A percentile compares a stretch with the other conserved stretches of the same genome.
phyloP scores from a whole-genome alignment of 2,797 vertebrate genomes.

The Telmatherina bonti region DNA sequence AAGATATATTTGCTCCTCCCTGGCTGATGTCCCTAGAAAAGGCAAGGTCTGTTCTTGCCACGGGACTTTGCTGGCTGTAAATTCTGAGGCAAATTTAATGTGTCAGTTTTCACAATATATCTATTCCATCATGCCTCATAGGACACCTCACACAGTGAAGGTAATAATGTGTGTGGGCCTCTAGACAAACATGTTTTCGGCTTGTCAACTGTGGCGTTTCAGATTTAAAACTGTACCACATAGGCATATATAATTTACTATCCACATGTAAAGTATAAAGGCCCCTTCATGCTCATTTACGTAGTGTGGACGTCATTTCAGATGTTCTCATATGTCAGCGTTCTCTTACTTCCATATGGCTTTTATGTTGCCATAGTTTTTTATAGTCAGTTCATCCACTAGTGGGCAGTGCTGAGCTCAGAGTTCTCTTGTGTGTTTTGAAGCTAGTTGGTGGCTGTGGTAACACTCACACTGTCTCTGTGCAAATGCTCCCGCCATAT shows the following conservation, averaged over 20 bases:
- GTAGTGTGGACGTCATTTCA: too few species aligned
- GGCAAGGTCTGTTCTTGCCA: constrained; percentile 34
- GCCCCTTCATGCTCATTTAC: too few species aligned
- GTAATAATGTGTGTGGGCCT: constrained; percentile 40
- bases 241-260: constrained; percentile 8
- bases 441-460: too few species aligned
- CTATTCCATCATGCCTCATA: constrained; percentile 21
- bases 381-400: too few species aligned
- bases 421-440: too few species aligned
- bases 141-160: constrained; percentile 20
- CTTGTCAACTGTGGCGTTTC: constrained; percentile 38
- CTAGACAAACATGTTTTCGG: constrained; percentile 33
- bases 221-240: constrained; percentile 20
- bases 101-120: constrained; percentile 49
- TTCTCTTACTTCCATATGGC: too few species aligned
- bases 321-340: too few species aligned
- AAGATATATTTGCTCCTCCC: constrained; percentile 38
- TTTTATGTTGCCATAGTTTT: too few species aligned
- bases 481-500: too few species aligned
- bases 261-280: neutral
- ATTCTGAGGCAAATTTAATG: constrained; percentile 29
- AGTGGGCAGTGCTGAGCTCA: too few species aligned
- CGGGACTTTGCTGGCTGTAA: constrained; percentile 26
- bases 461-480: too few species aligned
- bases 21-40: constrained; percentile 36